Evolutionary conservation across 2,797 vertebrate species (phyloP), one percentile per base, ranked within the genome.

Genomic region (Xyrichtys novacula): DNA sequence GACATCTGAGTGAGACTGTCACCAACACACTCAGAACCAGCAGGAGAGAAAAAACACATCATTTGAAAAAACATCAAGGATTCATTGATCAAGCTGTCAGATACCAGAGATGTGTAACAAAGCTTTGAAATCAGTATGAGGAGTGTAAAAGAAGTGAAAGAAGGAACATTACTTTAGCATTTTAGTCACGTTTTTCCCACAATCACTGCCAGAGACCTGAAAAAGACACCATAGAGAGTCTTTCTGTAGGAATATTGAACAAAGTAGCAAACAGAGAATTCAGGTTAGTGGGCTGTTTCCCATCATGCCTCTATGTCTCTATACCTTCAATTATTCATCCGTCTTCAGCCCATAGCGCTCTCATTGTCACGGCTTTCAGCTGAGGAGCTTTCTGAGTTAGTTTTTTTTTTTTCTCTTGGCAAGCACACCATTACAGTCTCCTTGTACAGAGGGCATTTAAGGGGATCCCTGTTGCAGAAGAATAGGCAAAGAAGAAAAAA

Each of bases 321-420:
- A 81, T 67, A 79, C 25, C 57, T 83, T 93, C 43, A 89, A 94
- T 93, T 86, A 94, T 93, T 94, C 76, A 94, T 88, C 46, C n/a
- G 12, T 56, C 40, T 62, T 87, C 77, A 59, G 34, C 60, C 52
- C 19, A 53, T 39, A 61, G 55, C 56, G 46, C 71, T 78, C 76
- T 59, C 4, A 62, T 61, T 16, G 9, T 81, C 61, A 63, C 60
- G 60, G 65, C 63, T 80, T 75, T 80, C 31, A 76, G 55, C 58
- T 31, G 20, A 69, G 65, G 16, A 80, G 61, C 44, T 53, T 29
- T 63, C 44, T 65, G n/a, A 61, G 81, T 63, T 70, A 49, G n/a
- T 63, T 49, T 62, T 34, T 66, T 69, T 85, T 78, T 40, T 63
- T 60, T n/a, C n/a, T n/a, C n/a, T n/a, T 56, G 56, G 39, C 7